phyloP scores from a whole-genome alignment of 2,113 vertebrate species.

The Cryptotis parvus region DNA sequence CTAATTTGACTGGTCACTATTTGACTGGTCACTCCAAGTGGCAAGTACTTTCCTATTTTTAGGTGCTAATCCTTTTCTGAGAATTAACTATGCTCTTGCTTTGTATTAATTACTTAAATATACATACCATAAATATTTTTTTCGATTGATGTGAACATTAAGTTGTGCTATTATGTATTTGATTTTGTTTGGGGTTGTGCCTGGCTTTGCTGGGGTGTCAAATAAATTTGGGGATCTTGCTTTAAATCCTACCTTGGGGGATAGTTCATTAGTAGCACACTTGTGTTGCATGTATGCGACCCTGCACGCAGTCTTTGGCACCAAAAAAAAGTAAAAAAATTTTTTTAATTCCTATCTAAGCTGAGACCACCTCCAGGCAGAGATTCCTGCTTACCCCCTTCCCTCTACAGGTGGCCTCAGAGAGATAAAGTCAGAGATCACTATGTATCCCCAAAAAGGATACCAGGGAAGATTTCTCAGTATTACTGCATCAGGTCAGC shows the following conservation, averaged over 20 bases:
- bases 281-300: too few relatives aligned
- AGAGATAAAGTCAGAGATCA: neutral
- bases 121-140: slow-evolving; percentile 1
- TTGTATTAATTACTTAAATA: neutral
- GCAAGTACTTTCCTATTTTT: neutral
- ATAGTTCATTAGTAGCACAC: too few relatives aligned
- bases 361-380: neutral
- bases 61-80: slow-evolving; percentile 34
- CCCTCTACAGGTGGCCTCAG: neutral
- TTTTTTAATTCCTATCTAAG: neutral
- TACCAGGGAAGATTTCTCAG: neutral
- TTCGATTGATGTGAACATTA: slow-evolving; percentile 26
- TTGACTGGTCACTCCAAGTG: too few relatives aligned
- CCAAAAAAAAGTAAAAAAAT: too few relatives aligned
- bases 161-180: neutral
- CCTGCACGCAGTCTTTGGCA: too few relatives aligned
- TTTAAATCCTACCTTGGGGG: too few relatives aligned
- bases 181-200: too few relatives aligned
- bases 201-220: too few relatives aligned
- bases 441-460: neutral
- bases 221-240: too few relatives aligned
- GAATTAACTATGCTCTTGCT: neutral
- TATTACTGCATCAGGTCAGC: neutral
- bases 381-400: neutral
- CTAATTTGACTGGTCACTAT: too few relatives aligned